These are phyloP conservation scores for Orientallactaga sibirica DNA, from an alignment of 2,797 vertebrate genomes.

Conservation along the genomic window DNA sequence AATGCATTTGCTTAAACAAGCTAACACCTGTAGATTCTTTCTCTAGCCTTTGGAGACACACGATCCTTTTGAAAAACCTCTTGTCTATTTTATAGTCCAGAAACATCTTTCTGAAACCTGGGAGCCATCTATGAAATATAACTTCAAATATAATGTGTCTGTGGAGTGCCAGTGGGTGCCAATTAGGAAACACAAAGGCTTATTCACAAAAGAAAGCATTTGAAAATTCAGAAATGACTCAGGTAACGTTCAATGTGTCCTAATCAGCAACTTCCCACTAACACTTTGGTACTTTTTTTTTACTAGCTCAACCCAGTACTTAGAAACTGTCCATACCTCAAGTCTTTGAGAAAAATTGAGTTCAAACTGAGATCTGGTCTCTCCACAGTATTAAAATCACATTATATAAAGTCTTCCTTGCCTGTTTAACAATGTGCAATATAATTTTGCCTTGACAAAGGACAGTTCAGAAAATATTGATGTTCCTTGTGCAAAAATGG, in stretches of 20 bases:
- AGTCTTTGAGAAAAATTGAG: background rate
- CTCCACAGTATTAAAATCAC: background rate
- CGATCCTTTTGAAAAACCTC: background rate
- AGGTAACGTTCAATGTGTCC: background rate
- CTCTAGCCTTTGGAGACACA: background rate
- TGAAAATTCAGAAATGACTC: conserved; percentile 21
- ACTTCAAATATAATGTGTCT: background rate
- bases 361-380: background rate
- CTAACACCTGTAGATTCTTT: background rate
- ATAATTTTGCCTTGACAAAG: background rate
- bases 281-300: background rate
- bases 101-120: background rate
- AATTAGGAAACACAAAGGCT: conserved; percentile 20
- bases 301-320: background rate
- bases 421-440: background rate
- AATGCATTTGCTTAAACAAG: background rate
- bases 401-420: background rate
- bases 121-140: background rate
- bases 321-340: background rate
- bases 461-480: background rate
- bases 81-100: background rate
- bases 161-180: background rate
- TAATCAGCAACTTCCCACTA: background rate
- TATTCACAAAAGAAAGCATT: background rate
- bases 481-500: background rate